phyloP scores from a whole-genome alignment of 2,797 vertebrate species.

The Chelidonichthys spinosus region DNA sequence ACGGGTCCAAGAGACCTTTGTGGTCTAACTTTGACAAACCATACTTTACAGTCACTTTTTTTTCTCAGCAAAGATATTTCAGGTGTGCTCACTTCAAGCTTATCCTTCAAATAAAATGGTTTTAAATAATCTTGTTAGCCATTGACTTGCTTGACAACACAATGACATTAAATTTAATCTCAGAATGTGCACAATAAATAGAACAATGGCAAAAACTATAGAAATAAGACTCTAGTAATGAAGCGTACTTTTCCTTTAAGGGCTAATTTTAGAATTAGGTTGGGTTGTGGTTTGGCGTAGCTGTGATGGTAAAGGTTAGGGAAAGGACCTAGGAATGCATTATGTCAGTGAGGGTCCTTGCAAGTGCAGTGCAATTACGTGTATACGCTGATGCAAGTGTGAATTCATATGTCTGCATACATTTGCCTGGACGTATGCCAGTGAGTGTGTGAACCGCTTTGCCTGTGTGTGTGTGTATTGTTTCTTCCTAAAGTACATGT shows the following conservation, averaged over 20 bases:
- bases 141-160: neutral
- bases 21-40: constrained; percentile 22
- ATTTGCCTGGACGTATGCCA: neutral
- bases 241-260: constrained; percentile 4
- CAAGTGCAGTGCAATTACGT: constrained; percentile 11
- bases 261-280: constrained; percentile 25
- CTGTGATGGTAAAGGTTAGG: constrained; percentile 5
- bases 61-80: neutral
- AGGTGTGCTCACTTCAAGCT: neutral
- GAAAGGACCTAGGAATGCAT: constrained; percentile 8
- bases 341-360: constrained; percentile 15
- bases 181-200: neutral
- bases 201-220: neutral
- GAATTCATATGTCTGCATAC: neutral
- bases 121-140: neutral
- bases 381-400: neutral
- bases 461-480: neutral
- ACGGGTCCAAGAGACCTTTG: constrained; percentile 19
- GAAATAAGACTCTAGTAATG: constrained; percentile 10
- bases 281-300: constrained; percentile 30
- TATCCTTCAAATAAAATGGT: neutral
- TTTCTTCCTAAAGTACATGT: constrained; percentile 24
- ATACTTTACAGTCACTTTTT: neutral
- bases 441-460: constrained; percentile 4
- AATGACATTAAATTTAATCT: neutral